Evolutionary conservation across 53 echinoderm and acorn worm genomes (phyloP), one percentile per base, ranked within the genome.

Genomic region (Actinopyga echinites): DNA sequence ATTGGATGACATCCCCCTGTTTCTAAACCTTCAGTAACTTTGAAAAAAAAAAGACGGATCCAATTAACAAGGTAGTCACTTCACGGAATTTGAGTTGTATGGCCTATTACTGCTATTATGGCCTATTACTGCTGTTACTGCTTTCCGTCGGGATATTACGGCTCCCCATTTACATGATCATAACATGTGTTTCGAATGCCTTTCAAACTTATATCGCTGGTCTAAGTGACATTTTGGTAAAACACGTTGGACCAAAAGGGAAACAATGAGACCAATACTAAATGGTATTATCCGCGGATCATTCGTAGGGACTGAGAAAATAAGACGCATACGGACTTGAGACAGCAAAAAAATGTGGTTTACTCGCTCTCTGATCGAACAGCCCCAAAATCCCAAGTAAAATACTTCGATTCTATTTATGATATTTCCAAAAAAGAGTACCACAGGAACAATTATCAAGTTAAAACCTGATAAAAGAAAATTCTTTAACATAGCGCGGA

Each of bases 231-330:
- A 71, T 71, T 17, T 37, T 71, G 38, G 37, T n/a, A n/a, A 64
- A 64, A 5, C 21, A 71, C 7, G 45, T 44, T 71, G 19, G 73
- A 42, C 44, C 6, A 42, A 71, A 33, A 71, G 21, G 25, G 25
- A 37, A 42, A 71, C 73, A 15, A 40, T 71, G 73, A 71, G 73
- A 37, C 73, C 73, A 71, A 37, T 67, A 67, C 68, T 19, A 35
- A 29, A 67, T 67, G 68, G 68, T 67, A 67, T 20, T 30, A 67
- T 25, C 68, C 68, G 68, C 28, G 17, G 6, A 67, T 67, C 4
- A 6, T 8, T 33, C 33, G 36, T 6, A 20, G 11, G 20, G 20
- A 55, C 12, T 55, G 11, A 55, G 20, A 55, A 12, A 20, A 12
- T 13, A 20, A 55, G 11, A 20, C 12, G 11, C 20, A 13, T 11